A percentile compares a stretch with the other conserved stretches of the same genome.
Evolutionary conservation across 2,113 vertebrate genomes (phyloP).

Genomic region (Sapajus apella): DNA sequence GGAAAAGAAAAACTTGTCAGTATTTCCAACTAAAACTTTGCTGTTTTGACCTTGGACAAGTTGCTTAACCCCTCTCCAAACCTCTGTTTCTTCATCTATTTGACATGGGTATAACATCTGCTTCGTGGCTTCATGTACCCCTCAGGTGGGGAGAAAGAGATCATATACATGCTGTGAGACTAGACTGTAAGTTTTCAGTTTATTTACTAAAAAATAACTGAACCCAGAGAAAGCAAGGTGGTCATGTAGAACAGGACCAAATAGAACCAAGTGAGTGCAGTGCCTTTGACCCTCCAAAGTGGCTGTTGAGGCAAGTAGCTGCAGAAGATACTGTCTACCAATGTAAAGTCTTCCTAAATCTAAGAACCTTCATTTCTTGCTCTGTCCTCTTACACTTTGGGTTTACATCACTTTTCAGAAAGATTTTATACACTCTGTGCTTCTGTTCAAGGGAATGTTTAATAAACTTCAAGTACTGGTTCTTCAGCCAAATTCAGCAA

Average conservation of each 20-base stretch:
- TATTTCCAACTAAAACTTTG: conserved; percentile 1
- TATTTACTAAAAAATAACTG: background rate
- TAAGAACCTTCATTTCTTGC: background rate
- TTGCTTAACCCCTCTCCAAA: background rate
- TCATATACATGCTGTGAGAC: background rate
- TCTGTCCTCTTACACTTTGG: background rate
- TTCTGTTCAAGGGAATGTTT: background rate
- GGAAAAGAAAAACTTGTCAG: background rate
- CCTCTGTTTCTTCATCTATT: background rate
- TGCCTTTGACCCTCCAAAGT: background rate
- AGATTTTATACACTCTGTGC: background rate
- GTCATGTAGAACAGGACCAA: background rate
- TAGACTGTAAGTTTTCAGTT: background rate
- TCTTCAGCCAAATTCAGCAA: background rate
- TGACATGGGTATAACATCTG: background rate
- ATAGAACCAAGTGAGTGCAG: background rate
- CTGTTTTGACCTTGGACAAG: background rate
- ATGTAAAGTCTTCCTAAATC: background rate
- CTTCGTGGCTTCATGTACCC: background rate
- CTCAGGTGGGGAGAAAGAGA: background rate
- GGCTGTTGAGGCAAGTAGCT: background rate
- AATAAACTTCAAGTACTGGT: background rate
- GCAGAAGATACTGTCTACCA: background rate
- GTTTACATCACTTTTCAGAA: background rate
- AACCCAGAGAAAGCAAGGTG: background rate